These are phyloP conservation scores for Python bivittatus DNA, from an alignment of 2,113 vertebrate species.

Conservation along the genomic window DNA sequence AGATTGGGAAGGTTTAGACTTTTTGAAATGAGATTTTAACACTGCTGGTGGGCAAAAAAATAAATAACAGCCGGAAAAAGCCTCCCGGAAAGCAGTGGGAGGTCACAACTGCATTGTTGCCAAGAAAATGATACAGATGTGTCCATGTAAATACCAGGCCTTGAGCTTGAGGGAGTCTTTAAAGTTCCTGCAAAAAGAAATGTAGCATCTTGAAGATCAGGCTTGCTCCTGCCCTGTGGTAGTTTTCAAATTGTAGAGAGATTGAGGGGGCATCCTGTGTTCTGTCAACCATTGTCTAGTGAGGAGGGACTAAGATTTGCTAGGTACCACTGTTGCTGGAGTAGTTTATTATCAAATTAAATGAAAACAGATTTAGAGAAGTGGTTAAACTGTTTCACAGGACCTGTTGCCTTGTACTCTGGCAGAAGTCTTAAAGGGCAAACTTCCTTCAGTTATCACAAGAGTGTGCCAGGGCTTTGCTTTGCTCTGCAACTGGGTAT, in stretches of 20 bases:
- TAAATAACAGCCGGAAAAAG: background rate
- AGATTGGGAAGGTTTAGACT: background rate
- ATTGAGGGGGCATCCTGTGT: background rate
- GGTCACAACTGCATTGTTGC: too few relatives aligned
- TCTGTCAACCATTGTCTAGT: background rate
- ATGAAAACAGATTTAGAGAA: background rate
- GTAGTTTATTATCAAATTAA: background rate
- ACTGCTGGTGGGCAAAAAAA: background rate
- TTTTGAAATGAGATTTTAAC: background rate
- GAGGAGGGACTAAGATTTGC: background rate
- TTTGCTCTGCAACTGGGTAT: background rate
- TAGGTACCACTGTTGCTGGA: background rate
- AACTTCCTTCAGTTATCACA: background rate
- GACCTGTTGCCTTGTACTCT: background rate
- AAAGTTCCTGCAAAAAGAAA: background rate
- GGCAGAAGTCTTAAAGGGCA: background rate
- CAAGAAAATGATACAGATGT: background rate
- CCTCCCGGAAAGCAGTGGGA: too few relatives aligned
- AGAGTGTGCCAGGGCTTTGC: background rate
- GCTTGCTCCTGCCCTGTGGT: background rate
- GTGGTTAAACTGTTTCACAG: background rate
- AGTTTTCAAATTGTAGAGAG: background rate
- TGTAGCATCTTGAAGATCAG: background rate
- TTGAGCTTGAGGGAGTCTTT: background rate
- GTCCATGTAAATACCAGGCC: background rate